Conservation (phyloP, 2,888 invertebrate species). For the Kryphioiulus occultus region DNA sequence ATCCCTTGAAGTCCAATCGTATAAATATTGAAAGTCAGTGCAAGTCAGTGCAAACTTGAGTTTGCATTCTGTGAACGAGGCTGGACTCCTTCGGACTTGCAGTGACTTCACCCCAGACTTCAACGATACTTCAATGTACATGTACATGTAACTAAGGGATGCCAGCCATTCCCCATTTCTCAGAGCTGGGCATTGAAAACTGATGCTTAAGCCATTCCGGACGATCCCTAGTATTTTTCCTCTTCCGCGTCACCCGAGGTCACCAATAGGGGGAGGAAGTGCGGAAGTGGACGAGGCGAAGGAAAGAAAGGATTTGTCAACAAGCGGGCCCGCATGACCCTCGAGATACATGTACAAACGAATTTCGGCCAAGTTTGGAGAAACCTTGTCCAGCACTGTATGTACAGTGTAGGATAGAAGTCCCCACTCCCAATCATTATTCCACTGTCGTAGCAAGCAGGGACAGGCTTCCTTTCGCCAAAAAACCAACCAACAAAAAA, state of each 20-base stretch:
- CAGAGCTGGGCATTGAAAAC: no score
- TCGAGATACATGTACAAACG: not conserved
- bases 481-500: not conserved
- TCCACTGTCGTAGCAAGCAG: not conserved
- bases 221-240: not conserved
- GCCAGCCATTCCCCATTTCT: no score
- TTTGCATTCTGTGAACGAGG: no score
- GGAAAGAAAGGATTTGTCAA: not conserved
- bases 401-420: no score
- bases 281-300: not conserved
- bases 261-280: not conserved
- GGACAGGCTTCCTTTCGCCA: not conserved
- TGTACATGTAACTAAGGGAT: no score
- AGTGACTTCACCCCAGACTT: no score
- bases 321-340: not conserved
- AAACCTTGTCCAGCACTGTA: not conserved
- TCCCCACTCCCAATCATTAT: not conserved
- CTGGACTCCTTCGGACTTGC: no score
- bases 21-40: no score
- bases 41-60: no score
- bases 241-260: not conserved
- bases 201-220: no score
- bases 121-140: no score
- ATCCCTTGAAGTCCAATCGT: no score
- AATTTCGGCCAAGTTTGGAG: not conserved